These are phyloP conservation scores for Melipona bicolor DNA, from an alignment of 2,888 invertebrate genomes.

Conservation along the genomic window DNA sequence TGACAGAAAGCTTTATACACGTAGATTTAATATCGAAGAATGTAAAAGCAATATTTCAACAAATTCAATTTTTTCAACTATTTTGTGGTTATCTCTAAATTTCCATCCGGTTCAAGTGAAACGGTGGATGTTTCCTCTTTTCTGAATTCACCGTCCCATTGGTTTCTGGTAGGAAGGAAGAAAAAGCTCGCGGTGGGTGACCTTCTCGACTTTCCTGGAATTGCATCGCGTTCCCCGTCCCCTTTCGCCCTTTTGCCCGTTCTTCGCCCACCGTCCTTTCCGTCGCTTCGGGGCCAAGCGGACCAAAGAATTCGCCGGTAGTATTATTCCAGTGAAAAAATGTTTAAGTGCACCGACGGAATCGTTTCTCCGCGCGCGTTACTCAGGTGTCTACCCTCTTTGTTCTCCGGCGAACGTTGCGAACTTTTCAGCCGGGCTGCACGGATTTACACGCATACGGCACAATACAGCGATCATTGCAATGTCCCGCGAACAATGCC, in stretches of 20 bases:
- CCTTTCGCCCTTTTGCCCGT: slow-evolving; percentile 54
- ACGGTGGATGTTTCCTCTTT: no score
- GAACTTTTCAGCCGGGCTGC: slow-evolving; percentile 43
- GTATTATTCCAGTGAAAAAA: slow-evolving; percentile 58
- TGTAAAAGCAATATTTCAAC: no score
- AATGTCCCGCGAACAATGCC: slow-evolving; percentile 51
- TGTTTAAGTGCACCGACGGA: slow-evolving; percentile 51
- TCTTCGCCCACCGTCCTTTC: slow-evolving; percentile 26
- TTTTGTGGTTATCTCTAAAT: no score
- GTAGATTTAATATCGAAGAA: no score
- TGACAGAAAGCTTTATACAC: no score
- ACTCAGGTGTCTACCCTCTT: slow-evolving; percentile 60
- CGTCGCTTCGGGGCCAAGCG: slow-evolving; percentile 11
- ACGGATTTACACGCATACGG: slow-evolving; percentile 50
- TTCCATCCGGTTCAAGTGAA: no score
- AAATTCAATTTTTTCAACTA: no score
- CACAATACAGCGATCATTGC: slow-evolving; percentile 56
- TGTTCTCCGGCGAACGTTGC: slow-evolving; percentile 49
- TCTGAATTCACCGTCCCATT: slow-evolving; percentile 38
- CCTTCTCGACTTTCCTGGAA: slow-evolving; percentile 67
- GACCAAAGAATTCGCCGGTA: slow-evolving; percentile 56
- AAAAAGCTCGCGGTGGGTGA: slow-evolving; percentile 28
- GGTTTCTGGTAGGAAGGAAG: slow-evolving; percentile 42
- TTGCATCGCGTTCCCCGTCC: slow-evolving; percentile 35
- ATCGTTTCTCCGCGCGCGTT: slow-evolving; percentile 40